phyloP scores from a whole-genome alignment of 2,797 vertebrate genomes.

The Pampus argenteus region DNA sequence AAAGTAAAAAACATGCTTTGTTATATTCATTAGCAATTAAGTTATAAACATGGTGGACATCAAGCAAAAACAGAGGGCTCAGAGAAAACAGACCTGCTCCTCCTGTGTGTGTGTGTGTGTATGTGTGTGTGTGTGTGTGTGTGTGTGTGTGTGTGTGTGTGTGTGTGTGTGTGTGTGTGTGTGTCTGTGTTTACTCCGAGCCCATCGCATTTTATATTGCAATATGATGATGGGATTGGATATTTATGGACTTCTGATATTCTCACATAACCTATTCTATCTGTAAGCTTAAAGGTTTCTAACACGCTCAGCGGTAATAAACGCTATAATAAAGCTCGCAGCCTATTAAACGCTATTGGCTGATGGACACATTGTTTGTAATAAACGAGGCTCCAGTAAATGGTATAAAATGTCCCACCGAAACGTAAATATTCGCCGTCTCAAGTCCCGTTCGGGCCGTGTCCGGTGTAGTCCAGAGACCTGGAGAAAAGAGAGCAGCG shows the following conservation, averaged over 20 bases:
- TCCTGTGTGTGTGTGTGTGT: slow-evolving; percentile 6
- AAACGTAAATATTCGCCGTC: slow-evolving; percentile 50
- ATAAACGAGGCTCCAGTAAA: slow-evolving; percentile 38
- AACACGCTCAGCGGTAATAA: slow-evolving; percentile 58
- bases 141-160: too few relatives aligned
- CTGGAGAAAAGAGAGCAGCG: slow-evolving; percentile 54
- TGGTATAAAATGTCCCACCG: slow-evolving; percentile 76
- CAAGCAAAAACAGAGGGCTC: slow-evolving; percentile 3
- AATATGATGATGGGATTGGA: slow-evolving; percentile 56
- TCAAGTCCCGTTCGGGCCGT: slow-evolving; percentile 59
- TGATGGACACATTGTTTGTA: slow-evolving; percentile 18
- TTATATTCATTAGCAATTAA: slow-evolving; percentile 27
- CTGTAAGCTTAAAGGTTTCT: slow-evolving; percentile 32
- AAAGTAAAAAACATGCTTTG: slow-evolving; percentile 43
- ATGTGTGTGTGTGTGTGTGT: slow-evolving; percentile 12
- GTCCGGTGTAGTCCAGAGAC: slow-evolving; percentile 62
- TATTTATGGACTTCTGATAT: slow-evolving; percentile 50
- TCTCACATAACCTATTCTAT: not conserved
- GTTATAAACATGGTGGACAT: slow-evolving; percentile 33
- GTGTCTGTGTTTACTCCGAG: slow-evolving; percentile 64
- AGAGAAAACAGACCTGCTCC: slow-evolving; percentile 54
- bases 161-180: too few relatives aligned
- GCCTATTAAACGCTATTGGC: slow-evolving; percentile 52
- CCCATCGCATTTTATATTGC: slow-evolving; percentile 55
- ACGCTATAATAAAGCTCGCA: slow-evolving; percentile 51